Conservation (phyloP, 2,888 invertebrate species). For the Scaptomyza caliginosa region DNA sequence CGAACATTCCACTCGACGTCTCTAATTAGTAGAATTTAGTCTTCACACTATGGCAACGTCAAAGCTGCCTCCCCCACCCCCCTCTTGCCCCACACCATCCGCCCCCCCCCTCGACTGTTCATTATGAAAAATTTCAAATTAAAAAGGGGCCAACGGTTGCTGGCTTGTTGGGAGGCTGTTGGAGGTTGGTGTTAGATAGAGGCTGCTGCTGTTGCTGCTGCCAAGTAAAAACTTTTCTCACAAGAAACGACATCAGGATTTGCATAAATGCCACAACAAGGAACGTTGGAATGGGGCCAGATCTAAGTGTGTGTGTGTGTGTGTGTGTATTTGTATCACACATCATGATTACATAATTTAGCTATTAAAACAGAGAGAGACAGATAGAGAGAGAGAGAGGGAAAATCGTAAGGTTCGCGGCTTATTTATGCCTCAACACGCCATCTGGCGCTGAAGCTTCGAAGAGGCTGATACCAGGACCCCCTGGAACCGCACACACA, state of each 20-base stretch:
- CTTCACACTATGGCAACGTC: constrained; percentile 80
- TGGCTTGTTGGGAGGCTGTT: constrained; percentile 1
- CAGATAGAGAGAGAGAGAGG: background rate
- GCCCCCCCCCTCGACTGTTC: constrained; percentile 46
- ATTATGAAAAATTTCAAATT: constrained; percentile 80
- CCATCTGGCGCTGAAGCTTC: constrained; percentile 74
- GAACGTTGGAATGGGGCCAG: constrained; percentile 29
- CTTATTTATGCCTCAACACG: constrained; percentile 81
- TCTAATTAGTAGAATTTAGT: constrained; percentile 79
- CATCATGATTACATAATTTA: constrained; percentile 79
- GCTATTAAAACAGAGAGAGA: constrained; percentile 73
- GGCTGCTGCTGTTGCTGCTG: constrained; percentile 20
- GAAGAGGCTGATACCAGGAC: constrained; percentile 35
- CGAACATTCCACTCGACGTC: constrained; percentile 80
- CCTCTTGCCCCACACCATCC: too few species aligned
- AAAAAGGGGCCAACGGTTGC: constrained; percentile 64
- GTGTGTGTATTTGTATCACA: constrained; percentile 66
- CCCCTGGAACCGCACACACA: background rate
- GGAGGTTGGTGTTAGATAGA: background rate
- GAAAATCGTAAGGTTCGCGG: constrained; percentile 26
- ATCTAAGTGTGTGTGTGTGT: constrained; percentile 19
- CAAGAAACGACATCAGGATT: constrained; percentile 72
- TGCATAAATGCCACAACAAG: constrained; percentile 76
- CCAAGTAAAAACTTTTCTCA: constrained; percentile 70
- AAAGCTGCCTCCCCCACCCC: constrained; percentile 27